Conservation (phyloP, 2,888 invertebrate species). For the Chrysina gloriosa region DNA sequence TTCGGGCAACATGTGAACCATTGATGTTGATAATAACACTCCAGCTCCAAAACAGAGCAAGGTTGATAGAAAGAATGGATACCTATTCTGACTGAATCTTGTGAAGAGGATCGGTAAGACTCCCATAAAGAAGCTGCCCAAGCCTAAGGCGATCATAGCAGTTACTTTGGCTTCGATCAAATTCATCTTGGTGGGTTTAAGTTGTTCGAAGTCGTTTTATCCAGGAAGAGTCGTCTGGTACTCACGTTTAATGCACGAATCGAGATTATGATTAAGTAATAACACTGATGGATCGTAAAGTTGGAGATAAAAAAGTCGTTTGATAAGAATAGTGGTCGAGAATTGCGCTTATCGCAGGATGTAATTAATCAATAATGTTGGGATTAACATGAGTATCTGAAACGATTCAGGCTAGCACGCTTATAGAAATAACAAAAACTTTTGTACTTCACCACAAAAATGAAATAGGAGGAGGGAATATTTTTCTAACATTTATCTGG, state of each 20-base stretch:
- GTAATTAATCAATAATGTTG: not conserved
- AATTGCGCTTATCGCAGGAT: not conserved
- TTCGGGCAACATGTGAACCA: constrained; percentile 86
- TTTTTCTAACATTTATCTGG: too few species aligned
- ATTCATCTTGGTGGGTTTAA: constrained; percentile 63
- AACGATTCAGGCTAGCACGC: too few species aligned
- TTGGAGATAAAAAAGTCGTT: too few species aligned
- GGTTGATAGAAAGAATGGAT: constrained; percentile 75
- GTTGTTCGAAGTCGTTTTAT: too few species aligned
- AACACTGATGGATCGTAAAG: not conserved
- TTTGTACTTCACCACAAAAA: too few species aligned
- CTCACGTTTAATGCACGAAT: too few species aligned
- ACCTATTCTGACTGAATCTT: constrained; percentile 68
- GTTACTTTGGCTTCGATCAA: constrained; percentile 72
- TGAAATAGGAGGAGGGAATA: too few species aligned
- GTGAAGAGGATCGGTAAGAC: constrained; percentile 76
- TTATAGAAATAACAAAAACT: not conserved
- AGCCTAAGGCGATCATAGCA: constrained; percentile 74
- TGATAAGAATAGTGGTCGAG: too few species aligned
- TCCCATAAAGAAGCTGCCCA: constrained; percentile 78
- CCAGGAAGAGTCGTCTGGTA: too few species aligned
- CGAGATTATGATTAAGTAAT: too few species aligned
- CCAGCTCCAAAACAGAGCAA: constrained; percentile 85
- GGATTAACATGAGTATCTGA: too few species aligned
- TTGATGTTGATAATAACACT: constrained; percentile 79